Percentiles rank a stretch among this genome's conserved stretches.
Conservation (phyloP, 2,797 vertebrate genomes). For the Sciurus vulgaris region DNA sequence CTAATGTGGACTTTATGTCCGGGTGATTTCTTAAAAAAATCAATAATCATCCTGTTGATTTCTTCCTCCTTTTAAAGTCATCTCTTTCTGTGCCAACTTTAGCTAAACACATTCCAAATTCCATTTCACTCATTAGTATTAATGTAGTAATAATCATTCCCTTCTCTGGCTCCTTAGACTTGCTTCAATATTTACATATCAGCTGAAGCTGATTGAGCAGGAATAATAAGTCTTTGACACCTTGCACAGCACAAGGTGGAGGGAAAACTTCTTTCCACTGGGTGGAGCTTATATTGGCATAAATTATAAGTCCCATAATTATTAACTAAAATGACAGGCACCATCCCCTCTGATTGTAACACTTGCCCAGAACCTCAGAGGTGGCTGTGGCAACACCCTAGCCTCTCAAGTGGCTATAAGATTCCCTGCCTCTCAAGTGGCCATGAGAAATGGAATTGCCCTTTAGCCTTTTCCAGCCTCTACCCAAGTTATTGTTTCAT, state of each 20-base stretch:
- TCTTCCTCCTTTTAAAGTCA: slow-evolving; percentile 51
- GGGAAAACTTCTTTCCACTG: slow-evolving; percentile 52
- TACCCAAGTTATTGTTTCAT: slow-evolving; percentile 51
- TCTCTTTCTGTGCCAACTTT: not conserved
- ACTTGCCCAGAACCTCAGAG: slow-evolving; percentile 55
- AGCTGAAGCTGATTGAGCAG: not conserved
- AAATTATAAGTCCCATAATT: slow-evolving; percentile 72
- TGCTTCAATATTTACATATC: slow-evolving; percentile 76
- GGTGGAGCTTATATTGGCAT: slow-evolving; percentile 58
- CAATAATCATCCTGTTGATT: slow-evolving; percentile 43
- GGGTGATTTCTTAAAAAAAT: not conserved
- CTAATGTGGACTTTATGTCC: slow-evolving; percentile 47
- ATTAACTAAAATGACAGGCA: slow-evolving; percentile 75
- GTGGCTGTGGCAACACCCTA: slow-evolving; percentile 60
- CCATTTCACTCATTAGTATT: slow-evolving; percentile 43
- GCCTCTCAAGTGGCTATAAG: slow-evolving; percentile 39
- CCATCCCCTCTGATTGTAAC: slow-evolving; percentile 52
- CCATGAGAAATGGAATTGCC: slow-evolving; percentile 68
- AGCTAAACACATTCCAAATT: not conserved
- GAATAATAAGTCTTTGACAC: slow-evolving; percentile 34
- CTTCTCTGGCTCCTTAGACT: slow-evolving; percentile 66
- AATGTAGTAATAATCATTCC: slow-evolving; percentile 50
- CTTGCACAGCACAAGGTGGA: not conserved
- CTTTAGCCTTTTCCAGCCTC: not conserved
- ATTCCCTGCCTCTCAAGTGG: slow-evolving; percentile 56